Evolutionary conservation across 2,797 vertebrate genomes (phyloP).

Genomic region (Dendrocincla tyrannina): DNA sequence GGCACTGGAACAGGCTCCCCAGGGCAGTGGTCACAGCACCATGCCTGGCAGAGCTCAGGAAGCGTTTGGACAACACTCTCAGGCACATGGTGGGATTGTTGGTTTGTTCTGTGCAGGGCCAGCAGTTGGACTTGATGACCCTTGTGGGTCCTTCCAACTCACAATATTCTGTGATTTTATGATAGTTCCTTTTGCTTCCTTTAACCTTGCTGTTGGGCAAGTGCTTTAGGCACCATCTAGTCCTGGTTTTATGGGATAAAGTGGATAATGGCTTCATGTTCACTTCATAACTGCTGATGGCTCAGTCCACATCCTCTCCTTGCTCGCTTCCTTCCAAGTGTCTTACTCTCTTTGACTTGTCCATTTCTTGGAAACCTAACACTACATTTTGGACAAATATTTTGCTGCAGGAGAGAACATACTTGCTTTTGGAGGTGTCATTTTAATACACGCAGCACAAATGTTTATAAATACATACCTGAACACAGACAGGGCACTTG

Average conservation of each 20-base stretch:
- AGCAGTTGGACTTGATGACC: neutral
- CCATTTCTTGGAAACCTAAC: neutral
- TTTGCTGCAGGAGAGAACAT: neutral
- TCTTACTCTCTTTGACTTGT: neutral
- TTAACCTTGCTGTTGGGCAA: neutral
- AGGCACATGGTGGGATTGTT: neutral
- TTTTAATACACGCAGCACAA: neutral
- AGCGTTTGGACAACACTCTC: neutral
- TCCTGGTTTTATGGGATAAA: neutral
- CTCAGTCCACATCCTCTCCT: neutral
- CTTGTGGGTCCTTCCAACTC: neutral
- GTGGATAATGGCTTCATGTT: neutral
- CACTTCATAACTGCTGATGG: neutral
- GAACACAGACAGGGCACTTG: constrained; percentile 15
- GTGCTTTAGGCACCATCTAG: neutral
- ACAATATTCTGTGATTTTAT: neutral
- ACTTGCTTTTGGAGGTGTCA: constrained; percentile 9
- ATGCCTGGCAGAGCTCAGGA: neutral
- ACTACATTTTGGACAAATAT: neutral
- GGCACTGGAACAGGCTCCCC: neutral
- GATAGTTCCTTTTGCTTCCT: neutral
- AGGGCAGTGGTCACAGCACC: neutral
- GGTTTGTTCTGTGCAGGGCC: neutral
- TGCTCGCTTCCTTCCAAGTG: neutral
- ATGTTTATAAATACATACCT: constrained; percentile 66